phyloP scores from a whole-genome alignment of 2,797 vertebrate genomes.

The Phyllotis vaccarum region DNA sequence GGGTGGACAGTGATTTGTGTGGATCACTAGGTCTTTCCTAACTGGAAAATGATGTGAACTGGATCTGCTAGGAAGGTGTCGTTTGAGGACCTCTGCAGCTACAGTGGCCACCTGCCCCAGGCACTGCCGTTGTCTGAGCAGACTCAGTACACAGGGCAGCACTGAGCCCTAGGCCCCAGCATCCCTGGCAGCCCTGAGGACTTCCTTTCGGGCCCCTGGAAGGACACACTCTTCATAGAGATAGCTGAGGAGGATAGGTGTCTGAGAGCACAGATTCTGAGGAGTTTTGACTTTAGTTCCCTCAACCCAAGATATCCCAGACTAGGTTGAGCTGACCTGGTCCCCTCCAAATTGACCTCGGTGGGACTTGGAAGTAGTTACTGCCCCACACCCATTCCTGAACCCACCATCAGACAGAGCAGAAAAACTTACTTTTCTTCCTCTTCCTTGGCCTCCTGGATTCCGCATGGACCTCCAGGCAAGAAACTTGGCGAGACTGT shows the following conservation, averaged over 20 bases:
- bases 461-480: slow-evolving; percentile 86
- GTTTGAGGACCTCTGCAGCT: neutral
- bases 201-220: neutral
- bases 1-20: accelerated
- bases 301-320: neutral
- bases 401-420: neutral
- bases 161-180: neutral
- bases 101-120: accelerated
- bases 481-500: slow-evolving; percentile 88
- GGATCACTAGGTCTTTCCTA: neutral
- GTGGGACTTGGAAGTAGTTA: neutral
- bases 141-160: neutral
- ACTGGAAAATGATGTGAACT: neutral
- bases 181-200: accelerated
- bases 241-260: neutral
- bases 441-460: slow-evolving; percentile 77
- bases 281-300: neutral
- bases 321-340: neutral
- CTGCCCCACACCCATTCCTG: accelerated
- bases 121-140: neutral
- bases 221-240: neutral
- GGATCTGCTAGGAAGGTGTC: neutral
- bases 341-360: neutral
- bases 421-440: slow-evolving; percentile 57
- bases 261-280: neutral